Evolutionary conservation across 2,888 invertebrate genomes (phyloP).

Genomic region (Schizaphis graminum): DNA sequence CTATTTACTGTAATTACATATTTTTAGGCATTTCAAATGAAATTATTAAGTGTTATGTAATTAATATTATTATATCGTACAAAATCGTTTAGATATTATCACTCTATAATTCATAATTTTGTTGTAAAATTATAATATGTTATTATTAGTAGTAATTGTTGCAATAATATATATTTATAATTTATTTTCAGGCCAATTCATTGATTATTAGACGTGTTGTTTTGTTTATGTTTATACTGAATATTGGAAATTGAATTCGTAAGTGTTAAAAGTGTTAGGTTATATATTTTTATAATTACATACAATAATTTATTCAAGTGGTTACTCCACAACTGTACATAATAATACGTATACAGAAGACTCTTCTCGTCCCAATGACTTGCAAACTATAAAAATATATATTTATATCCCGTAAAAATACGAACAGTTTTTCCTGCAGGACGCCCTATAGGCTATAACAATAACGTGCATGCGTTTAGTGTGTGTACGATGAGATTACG

Average conservation of each 20-base stretch:
- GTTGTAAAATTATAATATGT: background rate
- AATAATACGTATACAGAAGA: background rate
- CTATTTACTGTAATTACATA: background rate
- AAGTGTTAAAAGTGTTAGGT: background rate
- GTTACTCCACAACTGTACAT: background rate
- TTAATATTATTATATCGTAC: background rate
- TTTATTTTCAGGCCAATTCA: background rate
- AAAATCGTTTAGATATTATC: background rate
- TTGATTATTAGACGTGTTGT: background rate
- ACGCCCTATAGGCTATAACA: background rate
- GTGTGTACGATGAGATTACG: constrained; percentile 18
- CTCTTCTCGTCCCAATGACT: background rate
- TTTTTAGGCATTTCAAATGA: background rate
- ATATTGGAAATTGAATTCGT: background rate
- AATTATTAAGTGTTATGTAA: background rate
- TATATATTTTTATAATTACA: background rate
- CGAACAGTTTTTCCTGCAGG: background rate
- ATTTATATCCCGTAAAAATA: background rate
- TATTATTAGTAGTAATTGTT: background rate
- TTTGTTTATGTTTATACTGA: no score
- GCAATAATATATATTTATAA: background rate
- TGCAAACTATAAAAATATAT: background rate
- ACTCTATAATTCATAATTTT: background rate
- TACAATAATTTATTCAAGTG: background rate
- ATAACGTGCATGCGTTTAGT: background rate